A percentile compares a stretch with the other conserved stretches of the same genome.
phyloP scores from a whole-genome alignment of 64 coral and sea anemone species.

The Cladopsammia gracilis region DNA sequence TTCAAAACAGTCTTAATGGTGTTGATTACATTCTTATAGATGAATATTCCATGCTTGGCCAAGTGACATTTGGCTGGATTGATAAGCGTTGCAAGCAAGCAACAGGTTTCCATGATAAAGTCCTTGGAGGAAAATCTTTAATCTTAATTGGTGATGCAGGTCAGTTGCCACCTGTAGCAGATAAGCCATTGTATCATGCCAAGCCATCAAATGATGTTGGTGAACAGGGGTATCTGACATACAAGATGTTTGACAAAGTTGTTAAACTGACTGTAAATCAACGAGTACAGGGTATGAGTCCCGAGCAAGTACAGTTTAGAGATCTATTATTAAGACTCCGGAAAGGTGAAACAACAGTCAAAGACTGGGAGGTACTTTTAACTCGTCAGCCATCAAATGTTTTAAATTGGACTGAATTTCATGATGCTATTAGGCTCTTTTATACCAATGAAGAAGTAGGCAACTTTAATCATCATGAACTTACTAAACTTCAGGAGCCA shows the following conservation, averaged over 20 bases:
- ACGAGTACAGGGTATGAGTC: slow-evolving; percentile 6
- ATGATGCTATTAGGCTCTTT: too few species aligned
- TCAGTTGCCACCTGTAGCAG: not conserved
- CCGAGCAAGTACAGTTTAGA: slow-evolving; percentile 5
- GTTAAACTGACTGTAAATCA: too few species aligned
- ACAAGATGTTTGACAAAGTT: slow-evolving; percentile 28
- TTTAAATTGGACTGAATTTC: too few species aligned
- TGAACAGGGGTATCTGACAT: not conserved
- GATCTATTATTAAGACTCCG: too few species aligned
- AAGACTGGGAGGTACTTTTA: too few species aligned
- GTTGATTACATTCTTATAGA: not conserved
- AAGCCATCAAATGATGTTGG: slow-evolving; percentile 19
- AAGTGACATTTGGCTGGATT: slow-evolving; percentile 9
- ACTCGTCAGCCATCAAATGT: too few species aligned
- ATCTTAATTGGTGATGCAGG: slow-evolving; percentile 14
- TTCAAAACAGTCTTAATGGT: not conserved
- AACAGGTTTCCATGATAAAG: slow-evolving; percentile 1
- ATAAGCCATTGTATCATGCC: not conserved
- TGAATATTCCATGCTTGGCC: not conserved
- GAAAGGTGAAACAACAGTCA: too few species aligned
- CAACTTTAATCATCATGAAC: too few species aligned
- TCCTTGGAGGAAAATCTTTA: not conserved
- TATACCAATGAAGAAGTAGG: too few species aligned
- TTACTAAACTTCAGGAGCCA: too few species aligned
- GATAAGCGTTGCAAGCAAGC: not conserved